Evolutionary conservation across 1,140 invertebrate species (phyloP).

Genomic region (Pseudachorutes palmiensis): DNA sequence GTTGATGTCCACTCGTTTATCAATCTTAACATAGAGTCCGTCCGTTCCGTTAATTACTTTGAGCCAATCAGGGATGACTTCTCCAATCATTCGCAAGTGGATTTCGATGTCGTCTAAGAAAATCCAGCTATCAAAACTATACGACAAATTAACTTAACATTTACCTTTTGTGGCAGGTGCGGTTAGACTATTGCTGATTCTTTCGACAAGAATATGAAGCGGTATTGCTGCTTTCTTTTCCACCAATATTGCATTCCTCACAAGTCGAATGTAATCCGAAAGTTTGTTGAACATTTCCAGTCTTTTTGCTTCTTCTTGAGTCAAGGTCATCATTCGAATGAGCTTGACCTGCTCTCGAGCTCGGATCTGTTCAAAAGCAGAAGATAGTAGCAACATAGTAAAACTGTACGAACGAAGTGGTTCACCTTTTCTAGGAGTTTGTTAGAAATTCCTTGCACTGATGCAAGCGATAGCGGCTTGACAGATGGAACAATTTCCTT

Average conservation of each 20-base stretch:
- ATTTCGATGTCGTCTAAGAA: slow-evolving; percentile 57
- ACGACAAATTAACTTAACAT: not conserved
- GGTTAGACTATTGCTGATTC: slow-evolving; percentile 68
- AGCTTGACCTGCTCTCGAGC: slow-evolving; percentile 81
- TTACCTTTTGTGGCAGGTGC: slow-evolving; percentile 52
- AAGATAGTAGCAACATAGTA: no score
- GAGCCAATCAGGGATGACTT: slow-evolving; percentile 64
- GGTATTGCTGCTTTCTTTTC: slow-evolving; percentile 75
- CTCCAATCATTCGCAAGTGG: slow-evolving; percentile 63
- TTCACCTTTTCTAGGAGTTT: no score
- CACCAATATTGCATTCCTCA: slow-evolving; percentile 74
- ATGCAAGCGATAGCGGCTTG: no score
- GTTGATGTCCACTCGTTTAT: slow-evolving; percentile 42
- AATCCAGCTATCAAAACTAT: slow-evolving; percentile 9
- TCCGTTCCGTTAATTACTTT: slow-evolving; percentile 61
- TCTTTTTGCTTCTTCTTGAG: slow-evolving; percentile 63
- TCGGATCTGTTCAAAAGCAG: slow-evolving; percentile 56
- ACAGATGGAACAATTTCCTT: no score
- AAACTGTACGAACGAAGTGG: no score
- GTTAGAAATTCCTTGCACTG: no score
- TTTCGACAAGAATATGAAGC: slow-evolving; percentile 63
- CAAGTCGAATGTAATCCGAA: slow-evolving; percentile 70
- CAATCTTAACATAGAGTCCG: slow-evolving; percentile 61
- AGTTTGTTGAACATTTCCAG: slow-evolving; percentile 62
- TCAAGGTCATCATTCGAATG: slow-evolving; percentile 69